phyloP scores from a whole-genome alignment of 1,140 invertebrate genomes.

The silkworm (Bombyx mori) region DNA sequence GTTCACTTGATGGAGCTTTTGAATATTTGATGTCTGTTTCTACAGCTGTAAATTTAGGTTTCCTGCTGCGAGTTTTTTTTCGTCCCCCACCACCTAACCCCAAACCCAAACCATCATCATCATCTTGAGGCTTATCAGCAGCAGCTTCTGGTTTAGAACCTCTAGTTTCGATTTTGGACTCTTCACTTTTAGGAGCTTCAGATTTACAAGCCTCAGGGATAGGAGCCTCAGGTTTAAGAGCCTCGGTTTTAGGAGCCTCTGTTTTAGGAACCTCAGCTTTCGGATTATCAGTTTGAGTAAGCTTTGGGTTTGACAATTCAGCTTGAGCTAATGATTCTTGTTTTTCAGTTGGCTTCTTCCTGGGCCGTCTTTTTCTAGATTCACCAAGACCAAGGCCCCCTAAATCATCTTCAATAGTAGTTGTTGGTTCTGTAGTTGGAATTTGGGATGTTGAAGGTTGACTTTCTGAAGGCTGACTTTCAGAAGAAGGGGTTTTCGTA shows the following conservation, averaged over 20 bases:
- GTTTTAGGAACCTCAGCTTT: not conserved
- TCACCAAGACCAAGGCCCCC: slow-evolving; percentile 4
- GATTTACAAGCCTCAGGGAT: not conserved
- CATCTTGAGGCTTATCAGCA: slow-evolving; percentile 18
- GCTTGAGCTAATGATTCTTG: slow-evolving; percentile 4
- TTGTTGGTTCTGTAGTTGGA: slow-evolving; percentile 5
- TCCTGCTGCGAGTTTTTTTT: slow-evolving; percentile 30
- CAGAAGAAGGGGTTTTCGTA: slow-evolving; percentile 6
- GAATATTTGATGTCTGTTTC: not conserved
- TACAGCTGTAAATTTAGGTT: slow-evolving; percentile 7
- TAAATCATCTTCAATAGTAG: slow-evolving; percentile 6
- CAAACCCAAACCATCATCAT: slow-evolving; percentile 23
- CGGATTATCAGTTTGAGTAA: slow-evolving; percentile 4
- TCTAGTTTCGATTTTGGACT: slow-evolving; percentile 3
- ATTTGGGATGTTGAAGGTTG: slow-evolving; percentile 13
- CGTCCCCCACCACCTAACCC: slow-evolving; percentile 10
- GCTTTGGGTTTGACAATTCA: not conserved
- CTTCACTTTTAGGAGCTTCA: not conserved
- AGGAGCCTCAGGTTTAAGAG: not conserved
- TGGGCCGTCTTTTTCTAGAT: slow-evolving; percentile 2
- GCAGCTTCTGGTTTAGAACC: slow-evolving; percentile 7
- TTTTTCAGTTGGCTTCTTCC: slow-evolving; percentile 1
- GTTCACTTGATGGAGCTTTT: not conserved
- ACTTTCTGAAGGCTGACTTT: slow-evolving; percentile 7
- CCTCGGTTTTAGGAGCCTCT: too few species aligned